These are phyloP conservation scores for Bucorvus abyssinicus DNA, from an alignment of 2,797 vertebrate genomes.

Conservation along the genomic window DNA sequence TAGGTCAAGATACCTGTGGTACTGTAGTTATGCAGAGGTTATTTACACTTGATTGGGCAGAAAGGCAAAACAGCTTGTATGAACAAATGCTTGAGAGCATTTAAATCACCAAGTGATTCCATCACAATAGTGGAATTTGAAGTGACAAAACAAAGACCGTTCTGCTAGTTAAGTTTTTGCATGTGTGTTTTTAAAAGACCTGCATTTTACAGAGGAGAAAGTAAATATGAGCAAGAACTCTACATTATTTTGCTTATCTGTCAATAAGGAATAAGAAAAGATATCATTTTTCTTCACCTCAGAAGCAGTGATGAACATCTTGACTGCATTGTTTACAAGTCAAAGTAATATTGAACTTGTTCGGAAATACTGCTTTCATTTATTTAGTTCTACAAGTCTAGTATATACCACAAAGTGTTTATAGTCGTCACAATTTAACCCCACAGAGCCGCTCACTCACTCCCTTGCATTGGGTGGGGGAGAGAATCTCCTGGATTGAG, in stretches of 20 bases:
- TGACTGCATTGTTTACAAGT: background rate
- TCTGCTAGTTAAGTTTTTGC: background rate
- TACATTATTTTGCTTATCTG: background rate
- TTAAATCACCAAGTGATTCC: background rate
- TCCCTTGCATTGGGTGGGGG: accelerated
- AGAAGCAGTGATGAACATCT: background rate
- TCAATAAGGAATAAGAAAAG: background rate
- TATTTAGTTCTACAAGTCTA: background rate
- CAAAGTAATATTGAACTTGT: background rate
- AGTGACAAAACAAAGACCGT: background rate
- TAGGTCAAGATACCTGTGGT: background rate
- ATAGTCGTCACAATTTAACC: background rate
- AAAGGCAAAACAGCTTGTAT: background rate
- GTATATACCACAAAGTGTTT: background rate
- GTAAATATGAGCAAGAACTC: background rate
- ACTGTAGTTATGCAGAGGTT: background rate
- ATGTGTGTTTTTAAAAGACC: background rate
- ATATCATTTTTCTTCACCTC: background rate
- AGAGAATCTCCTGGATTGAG: background rate
- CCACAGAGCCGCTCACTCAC: accelerated
- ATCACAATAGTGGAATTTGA: background rate
- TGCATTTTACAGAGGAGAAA: background rate
- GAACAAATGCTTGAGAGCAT: background rate
- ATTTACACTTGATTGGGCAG: background rate
- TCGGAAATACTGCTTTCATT: background rate